Percentiles rank a stretch among this genome's conserved stretches.
These are phyloP conservation scores for Artibeus jamaicensis DNA, from an alignment of 2,797 vertebrate species.

Conservation along the genomic window DNA sequence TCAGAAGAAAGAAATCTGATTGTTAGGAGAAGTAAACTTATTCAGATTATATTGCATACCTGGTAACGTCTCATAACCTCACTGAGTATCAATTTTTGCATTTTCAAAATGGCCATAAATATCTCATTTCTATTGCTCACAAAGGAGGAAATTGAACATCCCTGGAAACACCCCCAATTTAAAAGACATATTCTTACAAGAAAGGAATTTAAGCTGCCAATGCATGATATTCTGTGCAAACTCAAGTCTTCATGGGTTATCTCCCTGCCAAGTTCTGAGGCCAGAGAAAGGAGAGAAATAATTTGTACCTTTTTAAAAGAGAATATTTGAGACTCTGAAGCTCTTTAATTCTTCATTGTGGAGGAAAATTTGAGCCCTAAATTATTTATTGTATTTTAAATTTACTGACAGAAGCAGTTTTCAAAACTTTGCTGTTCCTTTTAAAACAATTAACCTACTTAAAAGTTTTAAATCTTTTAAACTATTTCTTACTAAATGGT, in stretches of 20 bases:
- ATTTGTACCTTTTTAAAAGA: slow-evolving; percentile 19
- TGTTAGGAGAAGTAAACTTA: neutral
- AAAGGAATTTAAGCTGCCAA: neutral
- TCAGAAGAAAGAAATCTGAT: neutral
- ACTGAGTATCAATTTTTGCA: neutral
- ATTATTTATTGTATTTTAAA: slow-evolving; percentile 81
- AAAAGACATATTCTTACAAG: neutral
- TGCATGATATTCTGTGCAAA: neutral
- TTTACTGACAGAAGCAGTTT: slow-evolving; percentile 74
- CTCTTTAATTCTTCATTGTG: slow-evolving; percentile 75
- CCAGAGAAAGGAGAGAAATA: neutral
- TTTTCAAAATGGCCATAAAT: slow-evolving; percentile 26
- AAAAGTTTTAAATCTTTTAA: slow-evolving; percentile 72
- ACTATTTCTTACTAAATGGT: slow-evolving; percentile 44
- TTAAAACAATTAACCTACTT: slow-evolving; percentile 79
- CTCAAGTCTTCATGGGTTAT: neutral
- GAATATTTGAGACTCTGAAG: slow-evolving; percentile 58
- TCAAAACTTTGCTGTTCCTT: slow-evolving; percentile 73
- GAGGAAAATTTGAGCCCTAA: slow-evolving; percentile 73
- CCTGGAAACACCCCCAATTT: neutral
- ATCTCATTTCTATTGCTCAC: neutral
- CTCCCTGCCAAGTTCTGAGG: neutral
- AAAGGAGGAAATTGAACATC: neutral
- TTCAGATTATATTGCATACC: neutral
- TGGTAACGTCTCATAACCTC: neutral